These are phyloP conservation scores for Amblyjoppa proteus DNA, from an alignment of 2,888 invertebrate species.

Conservation along the genomic window DNA sequence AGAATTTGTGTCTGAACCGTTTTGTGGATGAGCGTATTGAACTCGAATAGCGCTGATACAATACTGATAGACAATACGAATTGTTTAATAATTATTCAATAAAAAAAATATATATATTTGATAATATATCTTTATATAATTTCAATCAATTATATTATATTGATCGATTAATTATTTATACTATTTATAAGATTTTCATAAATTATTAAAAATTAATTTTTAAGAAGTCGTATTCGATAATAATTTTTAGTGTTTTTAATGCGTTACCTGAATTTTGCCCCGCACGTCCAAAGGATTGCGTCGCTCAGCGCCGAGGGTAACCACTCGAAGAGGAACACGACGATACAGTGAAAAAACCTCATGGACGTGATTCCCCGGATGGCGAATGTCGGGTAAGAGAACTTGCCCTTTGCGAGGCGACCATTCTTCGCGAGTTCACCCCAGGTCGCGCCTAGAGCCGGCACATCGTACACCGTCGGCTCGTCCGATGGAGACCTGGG, in stretches of 20 bases:
- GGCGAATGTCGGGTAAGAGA: constrained; percentile 80
- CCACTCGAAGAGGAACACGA: constrained; percentile 79
- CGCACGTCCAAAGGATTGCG: constrained; percentile 69
- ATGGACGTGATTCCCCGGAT: constrained; percentile 78
- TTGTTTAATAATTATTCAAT: not conserved
- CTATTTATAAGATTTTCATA: no score
- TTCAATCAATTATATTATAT: no score
- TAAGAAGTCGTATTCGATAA: not conserved
- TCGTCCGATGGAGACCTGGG: constrained; percentile 63
- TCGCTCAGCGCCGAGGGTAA: constrained; percentile 79
- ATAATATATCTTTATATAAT: not conserved
- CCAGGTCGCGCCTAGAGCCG: constrained; percentile 78
- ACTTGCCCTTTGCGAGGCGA: constrained; percentile 73
- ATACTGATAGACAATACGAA: not conserved
- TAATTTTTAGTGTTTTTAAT: constrained; percentile 44
- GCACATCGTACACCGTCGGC: constrained; percentile 76
- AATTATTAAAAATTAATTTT: constrained; percentile 21
- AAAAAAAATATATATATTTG: not conserved
- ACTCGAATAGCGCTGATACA: not conserved
- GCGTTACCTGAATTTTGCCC: constrained; percentile 77
- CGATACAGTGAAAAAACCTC: constrained; percentile 73
- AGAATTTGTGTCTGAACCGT: not conserved
- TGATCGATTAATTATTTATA: no score
- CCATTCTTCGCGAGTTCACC: constrained; percentile 75
- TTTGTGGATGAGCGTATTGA: not conserved